phyloP scores from a whole-genome alignment of 1,140 invertebrate genomes.

The Sipha flava region DNA sequence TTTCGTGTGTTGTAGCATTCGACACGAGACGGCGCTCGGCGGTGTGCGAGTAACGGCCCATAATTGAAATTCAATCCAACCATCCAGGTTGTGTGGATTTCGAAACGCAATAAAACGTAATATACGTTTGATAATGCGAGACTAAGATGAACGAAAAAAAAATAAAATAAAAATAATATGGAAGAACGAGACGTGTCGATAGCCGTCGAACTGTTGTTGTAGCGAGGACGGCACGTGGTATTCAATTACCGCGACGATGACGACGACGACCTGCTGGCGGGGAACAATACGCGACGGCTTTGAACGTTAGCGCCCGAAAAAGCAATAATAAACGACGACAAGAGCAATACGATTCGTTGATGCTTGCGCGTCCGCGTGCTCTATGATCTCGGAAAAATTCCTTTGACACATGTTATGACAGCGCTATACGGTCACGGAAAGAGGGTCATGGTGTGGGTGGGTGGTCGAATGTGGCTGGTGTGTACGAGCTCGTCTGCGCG shows the following conservation, averaged over 20 bases:
- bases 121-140: not conserved
- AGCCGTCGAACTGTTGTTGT: not conserved
- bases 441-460: too few relatives aligned
- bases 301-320: not conserved
- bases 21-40: too few relatives aligned
- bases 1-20: too few relatives aligned
- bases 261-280: too few relatives aligned
- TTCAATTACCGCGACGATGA: not conserved
- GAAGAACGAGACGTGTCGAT: not conserved
- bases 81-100: not conserved
- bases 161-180: not conserved
- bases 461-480: not conserved
- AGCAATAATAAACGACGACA: not conserved
- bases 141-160: too few relatives aligned
- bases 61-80: constrained; percentile 1
- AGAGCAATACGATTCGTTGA: too few relatives aligned
- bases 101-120: not conserved
- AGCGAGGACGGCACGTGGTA: not conserved
- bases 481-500: too few relatives aligned
- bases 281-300: too few relatives aligned
- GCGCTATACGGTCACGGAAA: not conserved
- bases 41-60: too few relatives aligned
- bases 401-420: not conserved
- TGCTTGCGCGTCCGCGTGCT: too few relatives aligned
- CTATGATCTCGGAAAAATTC: not conserved